Base-by-base conservation (phyloP, 2,797 vertebrate species). In the Rhinatrema bivittatum region DNA sequence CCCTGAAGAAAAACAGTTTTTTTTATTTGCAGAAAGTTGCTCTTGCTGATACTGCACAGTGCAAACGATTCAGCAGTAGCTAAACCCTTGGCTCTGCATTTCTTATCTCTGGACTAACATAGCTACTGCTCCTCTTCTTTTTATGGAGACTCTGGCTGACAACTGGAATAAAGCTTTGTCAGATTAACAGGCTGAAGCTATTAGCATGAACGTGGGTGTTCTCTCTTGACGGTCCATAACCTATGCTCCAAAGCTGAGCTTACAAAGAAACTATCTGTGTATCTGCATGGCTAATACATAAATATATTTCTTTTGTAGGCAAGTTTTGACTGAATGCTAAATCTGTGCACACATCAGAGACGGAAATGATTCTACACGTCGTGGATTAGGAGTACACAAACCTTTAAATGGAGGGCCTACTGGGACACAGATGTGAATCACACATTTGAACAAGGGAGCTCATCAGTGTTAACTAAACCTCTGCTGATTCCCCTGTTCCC, bases 61-160 rank as follows among this genome's bases (percentile, higher is more conserved):
- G n/a, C 46, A 38, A 59, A 47, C 3, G 0, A 32, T 25, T 17
- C 54, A n/a, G n/a, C n/a, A n/a, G n/a, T 41, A 25, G 56, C 62
- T 48, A 42, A 37, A 36, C n/a, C 45, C 38, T 48, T 53, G 46
- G 55, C 53, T 61, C 29, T n/a, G 18, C 13, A 32, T 50, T 36
- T 39, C 41, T 19, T 42, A 34, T 35, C 34, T 19, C 42, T 33
- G 36, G 43, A 33, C 42, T 50, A 39, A 44, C 2, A 15, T 44
- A 36, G 40, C 13, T 58, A 53, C 41, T 47, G 23, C 17, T 58
- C 60, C 44, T 54, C 48, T 46, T 55, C 46, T 49, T 58, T 52
- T 55, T 65, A 52, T 71, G 69, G 61, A 53, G 65, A 61, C 66
- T 49, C 40, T 5, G 5, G 21, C 53, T 44, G 42, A 26, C 50